Evolutionary conservation across 2,797 vertebrate species (phyloP).

Genomic region (Anableps anableps): DNA sequence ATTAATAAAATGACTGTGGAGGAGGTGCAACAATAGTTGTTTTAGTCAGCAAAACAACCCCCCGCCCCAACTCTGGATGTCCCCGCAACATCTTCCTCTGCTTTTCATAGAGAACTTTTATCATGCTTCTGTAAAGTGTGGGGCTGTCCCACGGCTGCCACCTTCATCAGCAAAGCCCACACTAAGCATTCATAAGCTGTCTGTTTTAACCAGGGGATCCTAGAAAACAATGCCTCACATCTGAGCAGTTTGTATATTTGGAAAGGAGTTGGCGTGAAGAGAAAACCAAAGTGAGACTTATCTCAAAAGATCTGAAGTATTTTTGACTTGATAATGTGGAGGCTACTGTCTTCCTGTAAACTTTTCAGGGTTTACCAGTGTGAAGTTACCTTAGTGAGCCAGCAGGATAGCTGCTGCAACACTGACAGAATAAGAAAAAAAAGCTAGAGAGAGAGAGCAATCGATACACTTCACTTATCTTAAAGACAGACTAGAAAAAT

Average conservation of each 20-base stretch:
- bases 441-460: slow-evolving; percentile 11
- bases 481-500: neutral
- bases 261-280: slow-evolving; percentile 24
- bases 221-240: slow-evolving; percentile 43
- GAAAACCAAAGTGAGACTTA: slow-evolving; percentile 40
- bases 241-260: slow-evolving; percentile 21
- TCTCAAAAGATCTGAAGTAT: slow-evolving; percentile 40
- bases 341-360: slow-evolving; percentile 54
- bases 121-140: slow-evolving; percentile 53
- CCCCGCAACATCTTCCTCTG: slow-evolving; percentile 43
- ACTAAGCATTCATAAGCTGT: slow-evolving; percentile 35
- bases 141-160: slow-evolving; percentile 61
- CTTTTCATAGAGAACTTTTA: slow-evolving; percentile 39
- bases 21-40: slow-evolving; percentile 50
- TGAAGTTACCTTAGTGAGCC: slow-evolving; percentile 13
- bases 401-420: neutral
- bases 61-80: slow-evolving; percentile 44
- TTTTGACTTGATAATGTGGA: slow-evolving; percentile 22
- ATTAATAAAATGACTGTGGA: slow-evolving; percentile 44
- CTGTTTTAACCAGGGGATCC: slow-evolving; percentile 46
- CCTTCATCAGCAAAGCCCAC: slow-evolving; percentile 55
- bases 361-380: slow-evolving; percentile 22
- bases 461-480: slow-evolving; percentile 20
- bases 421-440: slow-evolving; percentile 18
- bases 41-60: slow-evolving; percentile 62